Base-by-base conservation (phyloP, 2,888 invertebrate genomes). In the Apodemia zela region DNA sequence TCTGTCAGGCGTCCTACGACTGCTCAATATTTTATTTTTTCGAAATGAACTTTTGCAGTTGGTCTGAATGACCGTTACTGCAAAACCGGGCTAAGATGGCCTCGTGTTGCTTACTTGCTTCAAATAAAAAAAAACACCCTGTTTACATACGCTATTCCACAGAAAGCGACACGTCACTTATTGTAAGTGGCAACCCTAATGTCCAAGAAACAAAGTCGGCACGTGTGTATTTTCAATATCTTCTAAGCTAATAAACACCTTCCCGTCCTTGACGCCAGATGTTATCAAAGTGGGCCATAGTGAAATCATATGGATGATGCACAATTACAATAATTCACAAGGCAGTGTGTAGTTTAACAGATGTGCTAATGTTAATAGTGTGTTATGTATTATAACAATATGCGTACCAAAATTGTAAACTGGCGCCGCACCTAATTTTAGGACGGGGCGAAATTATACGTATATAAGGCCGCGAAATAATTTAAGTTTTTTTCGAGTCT, bases 221-320 rank as follows among this genome's bases (percentile, higher is more conserved):
- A 54, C 54, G 54, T 54, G 54, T 18, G 54, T 54, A 54, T 54
- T 54, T 54, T 29, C 54, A 54, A 54, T 54, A 62, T 33, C 58
- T 47, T 62, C 25, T 29, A 45, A 62, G 62, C 67, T 65, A 59
- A 62, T 74, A 78, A 77, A 81, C 90, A 90, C 89, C 89, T 90
- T 88, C 87, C 79, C 70, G 72, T 68, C 73, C 72, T 72, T 71
- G 72, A 21, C 67, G 76, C 81, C 90, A 90, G 90, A 90, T 90
- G 90, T 80, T 87, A 84, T 82, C 81, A 75, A 70, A 74, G 69
- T 76, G 69, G 74, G 75, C 74, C 76, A 74, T 80, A 79, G 75
- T 78, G 77, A 80, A 77, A 75, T 76, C 72, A 75, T 78, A 78
- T 77, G 78, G 77, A 72, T 68, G 69, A 70, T 73, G 71, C 74